These are phyloP conservation scores for Amia ocellicauda DNA, from an alignment of 2,113 vertebrate species.

Conservation along the genomic window DNA sequence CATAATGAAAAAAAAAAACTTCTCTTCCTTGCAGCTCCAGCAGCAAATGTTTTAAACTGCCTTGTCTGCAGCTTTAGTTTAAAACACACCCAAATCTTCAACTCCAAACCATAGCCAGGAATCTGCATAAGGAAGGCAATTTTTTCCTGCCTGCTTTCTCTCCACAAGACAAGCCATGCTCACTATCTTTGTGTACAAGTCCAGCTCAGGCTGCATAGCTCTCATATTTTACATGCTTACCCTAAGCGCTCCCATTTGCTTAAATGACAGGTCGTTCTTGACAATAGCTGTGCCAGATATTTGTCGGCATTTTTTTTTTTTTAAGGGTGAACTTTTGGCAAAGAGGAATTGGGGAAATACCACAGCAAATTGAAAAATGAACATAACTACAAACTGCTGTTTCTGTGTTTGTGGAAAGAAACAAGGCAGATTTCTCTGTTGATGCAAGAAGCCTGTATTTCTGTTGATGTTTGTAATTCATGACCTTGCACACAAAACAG, in stretches of 20 bases:
- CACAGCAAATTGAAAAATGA: no score
- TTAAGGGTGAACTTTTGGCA: no score
- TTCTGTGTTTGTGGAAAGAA: no score
- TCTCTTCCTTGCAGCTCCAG: conserved; percentile 23
- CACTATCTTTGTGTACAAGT: neutral
- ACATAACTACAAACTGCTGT: no score
- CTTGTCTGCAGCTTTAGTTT: conserved; percentile 56
- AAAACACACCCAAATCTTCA: conserved; percentile 42
- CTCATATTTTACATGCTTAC: conserved; percentile 3
- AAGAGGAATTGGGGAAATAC: no score
- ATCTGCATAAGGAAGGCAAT: neutral
- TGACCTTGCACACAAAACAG: no score
- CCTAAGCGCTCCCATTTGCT: neutral
- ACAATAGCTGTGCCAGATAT: no score
- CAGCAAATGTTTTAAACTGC: conserved; percentile 63
- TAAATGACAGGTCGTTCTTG: neutral
- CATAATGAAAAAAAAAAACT: conserved; percentile 33
- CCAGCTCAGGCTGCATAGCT: neutral
- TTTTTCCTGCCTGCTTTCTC: neutral
- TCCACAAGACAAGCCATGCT: neutral
- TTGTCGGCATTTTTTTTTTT: no score
- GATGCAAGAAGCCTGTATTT: no score
- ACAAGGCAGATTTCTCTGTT: no score
- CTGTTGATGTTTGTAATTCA: no score
- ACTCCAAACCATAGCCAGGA: neutral